Percentiles rank a stretch among this genome's conserved stretches.
Evolutionary conservation across 64 coral and sea anemone genomes (phyloP).

Genomic region (Cladopsammia gracilis): DNA sequence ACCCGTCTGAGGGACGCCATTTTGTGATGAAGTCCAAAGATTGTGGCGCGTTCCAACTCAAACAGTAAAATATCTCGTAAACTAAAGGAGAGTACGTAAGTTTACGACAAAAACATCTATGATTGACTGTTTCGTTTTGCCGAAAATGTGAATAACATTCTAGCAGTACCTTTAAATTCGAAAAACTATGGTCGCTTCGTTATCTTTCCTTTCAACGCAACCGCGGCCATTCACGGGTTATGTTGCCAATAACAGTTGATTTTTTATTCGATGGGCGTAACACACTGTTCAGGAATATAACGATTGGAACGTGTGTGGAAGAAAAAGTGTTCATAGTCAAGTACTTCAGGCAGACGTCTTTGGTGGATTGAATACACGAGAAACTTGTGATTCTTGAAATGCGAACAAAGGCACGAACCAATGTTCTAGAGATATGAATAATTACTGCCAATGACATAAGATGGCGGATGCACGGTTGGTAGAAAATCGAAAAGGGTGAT

Average conservation of each 20-base stretch:
- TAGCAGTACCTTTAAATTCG: slow-evolving; percentile 19
- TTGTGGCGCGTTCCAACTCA: slow-evolving; percentile 75
- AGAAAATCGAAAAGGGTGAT: slow-evolving; percentile 58
- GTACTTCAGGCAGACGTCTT: slow-evolving; percentile 13
- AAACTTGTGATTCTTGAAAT: slow-evolving; percentile 57
- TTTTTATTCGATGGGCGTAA: slow-evolving; percentile 65
- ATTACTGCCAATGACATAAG: slow-evolving; percentile 78
- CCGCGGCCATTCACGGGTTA: slow-evolving; percentile 46
- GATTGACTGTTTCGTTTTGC: not conserved
- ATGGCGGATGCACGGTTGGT: slow-evolving; percentile 45
- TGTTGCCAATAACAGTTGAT: slow-evolving; percentile 66
- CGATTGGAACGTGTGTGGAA: slow-evolving; percentile 40
- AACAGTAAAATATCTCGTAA: slow-evolving; percentile 30
- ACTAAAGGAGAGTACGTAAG: not conserved
- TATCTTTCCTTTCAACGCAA: slow-evolving; percentile 47
- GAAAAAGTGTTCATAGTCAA: slow-evolving; percentile 18
- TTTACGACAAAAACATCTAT: not conserved
- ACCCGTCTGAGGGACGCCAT: slow-evolving; percentile 65
- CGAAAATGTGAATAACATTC: not conserved
- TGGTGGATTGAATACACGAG: slow-evolving; percentile 14
- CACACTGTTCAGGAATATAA: slow-evolving; percentile 26
- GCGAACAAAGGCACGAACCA: slow-evolving; percentile 78
- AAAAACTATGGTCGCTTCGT: slow-evolving; percentile 16
- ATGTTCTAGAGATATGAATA: slow-evolving; percentile 79
- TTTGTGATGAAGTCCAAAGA: slow-evolving; percentile 80